phyloP scores from a whole-genome alignment of 2,888 invertebrate species.

The Epicampocera succincta region DNA sequence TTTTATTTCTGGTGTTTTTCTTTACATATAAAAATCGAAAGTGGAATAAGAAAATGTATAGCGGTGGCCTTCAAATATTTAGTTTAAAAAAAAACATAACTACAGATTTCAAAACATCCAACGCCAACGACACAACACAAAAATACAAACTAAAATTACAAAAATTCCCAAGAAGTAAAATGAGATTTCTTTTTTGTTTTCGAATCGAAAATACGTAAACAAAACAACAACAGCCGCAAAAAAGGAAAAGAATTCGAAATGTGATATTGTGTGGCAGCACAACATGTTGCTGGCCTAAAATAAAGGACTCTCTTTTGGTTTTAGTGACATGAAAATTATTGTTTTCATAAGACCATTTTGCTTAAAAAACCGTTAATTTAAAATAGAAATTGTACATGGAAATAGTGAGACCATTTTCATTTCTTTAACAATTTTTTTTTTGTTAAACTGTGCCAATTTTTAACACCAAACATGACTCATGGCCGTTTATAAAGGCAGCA shows the following conservation, averaged over 20 bases:
- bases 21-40: slow-evolving; percentile 29
- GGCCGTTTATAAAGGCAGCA: slow-evolving; percentile 19
- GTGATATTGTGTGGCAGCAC: slow-evolving; percentile 51
- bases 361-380: slow-evolving; percentile 20
- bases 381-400: slow-evolving; percentile 1
- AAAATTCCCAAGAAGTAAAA: slow-evolving; percentile 48
- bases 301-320: slow-evolving; percentile 28
- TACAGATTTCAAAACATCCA: slow-evolving; percentile 49
- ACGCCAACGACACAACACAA: slow-evolving; percentile 16
- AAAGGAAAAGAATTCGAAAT: slow-evolving; percentile 50
- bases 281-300: slow-evolving; percentile 60
- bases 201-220: slow-evolving; percentile 13
- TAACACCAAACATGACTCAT: slow-evolving; percentile 50
- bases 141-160: slow-evolving; percentile 48
- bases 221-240: slow-evolving; percentile 8
- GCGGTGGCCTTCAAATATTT: slow-evolving; percentile 54
- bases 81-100: slow-evolving; percentile 22
- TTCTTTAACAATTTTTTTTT: background rate
- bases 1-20: slow-evolving; percentile 2
- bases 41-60: slow-evolving; percentile 51
- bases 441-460: slow-evolving; percentile 62
- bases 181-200: slow-evolving; percentile 18
- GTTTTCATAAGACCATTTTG: background rate
- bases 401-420: background rate
- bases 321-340: too few species aligned